Base-by-base conservation (phyloP, 2,888 invertebrate species). In the Arge pagana region DNA sequence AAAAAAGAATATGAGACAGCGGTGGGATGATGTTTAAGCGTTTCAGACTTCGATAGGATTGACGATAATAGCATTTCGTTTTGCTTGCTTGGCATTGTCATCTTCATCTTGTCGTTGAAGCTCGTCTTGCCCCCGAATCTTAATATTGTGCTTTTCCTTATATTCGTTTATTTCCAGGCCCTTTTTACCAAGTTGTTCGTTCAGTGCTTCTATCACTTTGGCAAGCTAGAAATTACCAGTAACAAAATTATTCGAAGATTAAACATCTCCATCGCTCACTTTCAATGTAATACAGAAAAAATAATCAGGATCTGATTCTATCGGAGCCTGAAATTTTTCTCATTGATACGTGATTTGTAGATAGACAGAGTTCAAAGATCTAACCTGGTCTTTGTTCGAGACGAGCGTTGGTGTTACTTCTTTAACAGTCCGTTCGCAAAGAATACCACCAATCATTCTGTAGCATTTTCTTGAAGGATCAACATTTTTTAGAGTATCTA, bases 81-180 rank as follows among this genome's bases (percentile, higher is more conserved):
- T 75, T 16, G 64, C 53, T 24, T 51, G 41, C 51, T 66, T 68
- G 3, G 30, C 16, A 11, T 48, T 48, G 4, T 52, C 45, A n/a
- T 69, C 68, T 40, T 71, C 69, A 19, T 63, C 67, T 19, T 67
- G 66, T n/a, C 58, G 64, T 19, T 65, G 70, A n/a, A 70, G 48
- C 54, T 84, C 84, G 53, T 85, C 85, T 60, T 83, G 82, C 6
- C 88, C 88, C 68, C 89, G 86, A 64, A 96, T 86, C 69, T 86
- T 87, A 66, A 96, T 93, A 74, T 93, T 92, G 73, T 95, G 85
- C 68, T 88, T 87, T 71, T 94, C 93, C 71, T 94, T 90, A 77
- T 91, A 97, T 59, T 91, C 89, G 74, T 95, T 93, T 55, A 97
- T 88, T 78, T 96, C 95, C 57, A 83, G 79, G 1, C 96, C 96